phyloP scores from a whole-genome alignment of 2,797 vertebrate genomes.

The Ispidina picta region DNA sequence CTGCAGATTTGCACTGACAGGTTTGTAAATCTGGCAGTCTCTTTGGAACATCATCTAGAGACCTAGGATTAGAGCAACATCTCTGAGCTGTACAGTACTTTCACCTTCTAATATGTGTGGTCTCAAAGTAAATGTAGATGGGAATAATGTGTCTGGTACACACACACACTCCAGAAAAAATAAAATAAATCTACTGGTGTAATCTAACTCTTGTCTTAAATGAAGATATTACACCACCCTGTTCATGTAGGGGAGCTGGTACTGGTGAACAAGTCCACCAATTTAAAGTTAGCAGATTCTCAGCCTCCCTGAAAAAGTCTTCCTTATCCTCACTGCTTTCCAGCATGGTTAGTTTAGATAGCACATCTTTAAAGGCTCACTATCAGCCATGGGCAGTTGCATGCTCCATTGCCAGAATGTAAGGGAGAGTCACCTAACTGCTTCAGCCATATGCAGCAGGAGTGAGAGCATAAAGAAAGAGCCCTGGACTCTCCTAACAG shows the following conservation, averaged over 20 bases:
- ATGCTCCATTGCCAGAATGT: neutral
- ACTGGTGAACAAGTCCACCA: neutral
- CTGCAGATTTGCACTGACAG: neutral
- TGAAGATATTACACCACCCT: neutral
- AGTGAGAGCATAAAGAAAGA: neutral
- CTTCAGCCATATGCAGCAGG: neutral
- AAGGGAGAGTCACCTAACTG: neutral
- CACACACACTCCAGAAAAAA: neutral
- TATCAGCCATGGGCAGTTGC: neutral
- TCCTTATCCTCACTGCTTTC: neutral
- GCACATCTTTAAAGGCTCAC: neutral
- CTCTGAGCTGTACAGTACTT: neutral
- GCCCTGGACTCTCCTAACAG: neutral
- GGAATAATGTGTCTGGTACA: neutral
- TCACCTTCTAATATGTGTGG: neutral
- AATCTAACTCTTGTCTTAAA: neutral
- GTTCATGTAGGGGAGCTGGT: neutral
- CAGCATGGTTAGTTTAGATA: neutral
- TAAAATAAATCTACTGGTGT: neutral
- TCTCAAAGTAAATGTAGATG: neutral
- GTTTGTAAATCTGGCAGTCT: neutral
- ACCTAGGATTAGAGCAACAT: neutral
- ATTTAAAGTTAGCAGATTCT: neutral
- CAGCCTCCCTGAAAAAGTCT: neutral
- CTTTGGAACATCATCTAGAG: neutral